A percentile compares a stretch with the other conserved stretches of the same genome.
These are phyloP conservation scores for Oxygymnocypris stewartii DNA, from an alignment of 2,113 vertebrate genomes.

Conservation along the genomic window DNA sequence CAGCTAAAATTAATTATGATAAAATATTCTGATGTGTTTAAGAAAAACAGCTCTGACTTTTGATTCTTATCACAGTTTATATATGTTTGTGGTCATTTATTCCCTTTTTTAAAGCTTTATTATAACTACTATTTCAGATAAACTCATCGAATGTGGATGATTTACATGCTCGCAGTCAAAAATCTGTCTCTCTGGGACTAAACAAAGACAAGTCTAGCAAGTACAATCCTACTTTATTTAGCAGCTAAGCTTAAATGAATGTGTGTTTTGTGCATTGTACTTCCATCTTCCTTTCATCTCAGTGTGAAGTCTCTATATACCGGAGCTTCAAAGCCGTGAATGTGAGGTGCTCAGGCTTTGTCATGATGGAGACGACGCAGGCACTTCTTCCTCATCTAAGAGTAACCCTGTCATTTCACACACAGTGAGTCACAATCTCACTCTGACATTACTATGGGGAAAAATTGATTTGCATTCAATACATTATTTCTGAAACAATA, in stretches of 20 bases:
- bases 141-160: not conserved
- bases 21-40: not conserved
- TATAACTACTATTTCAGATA: not conserved
- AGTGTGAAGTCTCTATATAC: slow-evolving; percentile 13
- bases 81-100: no score
- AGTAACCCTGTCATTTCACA: not conserved
- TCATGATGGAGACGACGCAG: slow-evolving; percentile 1
- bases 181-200: not conserved
- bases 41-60: not conserved
- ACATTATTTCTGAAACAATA: not conserved
- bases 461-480: not conserved
- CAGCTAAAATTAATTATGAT: no score
- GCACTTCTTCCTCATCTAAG: slow-evolving; percentile 2
- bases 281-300: slow-evolving; percentile 40
- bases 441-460: not conserved
- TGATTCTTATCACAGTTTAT: no score
- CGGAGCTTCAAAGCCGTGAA: not conserved
- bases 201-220: not conserved
- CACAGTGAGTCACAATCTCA: not conserved
- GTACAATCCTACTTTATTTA: not conserved
- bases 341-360: not conserved
- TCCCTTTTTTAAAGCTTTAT: not conserved
- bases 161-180: not conserved
- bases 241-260: not conserved
- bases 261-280: not conserved